Base-by-base conservation (phyloP, 1,140 invertebrate genomes). In the Scaptomyza pallida region DNA sequence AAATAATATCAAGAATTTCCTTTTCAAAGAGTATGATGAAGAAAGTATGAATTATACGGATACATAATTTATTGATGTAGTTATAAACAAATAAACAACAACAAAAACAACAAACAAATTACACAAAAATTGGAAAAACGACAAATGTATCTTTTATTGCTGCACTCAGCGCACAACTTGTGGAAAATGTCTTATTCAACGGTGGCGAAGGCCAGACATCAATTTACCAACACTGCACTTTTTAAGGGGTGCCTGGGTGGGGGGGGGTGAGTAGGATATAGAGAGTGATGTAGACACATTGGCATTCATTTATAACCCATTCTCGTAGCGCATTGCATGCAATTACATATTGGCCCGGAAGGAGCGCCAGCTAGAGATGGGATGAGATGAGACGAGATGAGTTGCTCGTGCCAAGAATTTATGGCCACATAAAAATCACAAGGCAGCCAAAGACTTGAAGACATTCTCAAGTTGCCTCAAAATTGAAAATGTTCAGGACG, bases 11-110 rank as follows among this genome's bases (percentile, higher is more conserved):
- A 30, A 30, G 4, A 2, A 30, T 30, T 71, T 72, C 47, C 68
- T 77, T 80, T 80, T 80, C 80, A 86, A 85, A 86, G 81, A 85
- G 79, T 85, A 80, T 80, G n/a, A n/a, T 26, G 23, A 26, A 26
- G n/a, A n/a, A 45, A 83, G 82, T 77, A 86, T 80, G 77, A 76
- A 86, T 72, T 26, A 69, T 85, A 86, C 86, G 74, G 65, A 86
- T 86, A 86, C 71, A 82, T 86, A 88, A 86, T 86, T 86, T 86
- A 86, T 86, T 86, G 83, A 86, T 82, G 82, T 86, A 86, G 82
- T 88, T 86, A 86, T 86, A 88, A 86, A 86, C 60, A 78, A 88
- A 86, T 72, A 86, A 85, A 85, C 63, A 83, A 79, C 61, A 59
- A 40, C 55, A n/a, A n/a, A 86, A 85, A 85, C 63, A 83, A 79